Conservation (phyloP, 2,888 invertebrate species). For the Bembecia ichneumoniformis region DNA sequence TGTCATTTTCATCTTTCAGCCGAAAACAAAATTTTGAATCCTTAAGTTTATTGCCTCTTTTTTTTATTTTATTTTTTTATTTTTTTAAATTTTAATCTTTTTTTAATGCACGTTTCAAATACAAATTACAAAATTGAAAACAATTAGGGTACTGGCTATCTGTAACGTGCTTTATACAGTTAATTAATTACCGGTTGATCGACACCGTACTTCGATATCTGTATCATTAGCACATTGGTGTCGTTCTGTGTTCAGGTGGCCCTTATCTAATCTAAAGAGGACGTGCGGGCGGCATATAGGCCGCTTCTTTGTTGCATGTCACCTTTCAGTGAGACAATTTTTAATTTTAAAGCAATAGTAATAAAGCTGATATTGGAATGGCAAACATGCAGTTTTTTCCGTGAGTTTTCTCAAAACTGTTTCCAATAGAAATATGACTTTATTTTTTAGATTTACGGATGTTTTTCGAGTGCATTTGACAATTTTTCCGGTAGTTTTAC, state of each 20-base stretch:
- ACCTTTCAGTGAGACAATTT: constrained; percentile 19
- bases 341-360: constrained; percentile 9
- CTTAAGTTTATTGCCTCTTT: no score
- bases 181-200: constrained; percentile 53
- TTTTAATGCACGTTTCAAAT: no score
- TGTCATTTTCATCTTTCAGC: no score
- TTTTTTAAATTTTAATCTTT: no score
- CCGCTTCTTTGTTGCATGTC: constrained; percentile 44
- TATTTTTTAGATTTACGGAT: constrained; percentile 12
- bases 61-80: no score
- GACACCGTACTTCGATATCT: constrained; percentile 33
- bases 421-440: constrained; percentile 15
- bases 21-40: no score
- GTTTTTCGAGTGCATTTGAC: constrained; percentile 17
- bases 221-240: constrained; percentile 64
- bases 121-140: no score
- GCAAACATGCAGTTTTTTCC: constrained; percentile 20
- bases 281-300: constrained; percentile 65
- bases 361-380: constrained; percentile 16
- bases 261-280: constrained; percentile 72
- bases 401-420: constrained; percentile 30
- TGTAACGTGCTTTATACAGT: constrained; percentile 43
- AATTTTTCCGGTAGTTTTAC: constrained; percentile 60
- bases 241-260: constrained; percentile 57
- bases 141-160: not conserved